Evolutionary conservation across 2,797 vertebrate species (phyloP).

Genomic region (Lagodon rhomboides): DNA sequence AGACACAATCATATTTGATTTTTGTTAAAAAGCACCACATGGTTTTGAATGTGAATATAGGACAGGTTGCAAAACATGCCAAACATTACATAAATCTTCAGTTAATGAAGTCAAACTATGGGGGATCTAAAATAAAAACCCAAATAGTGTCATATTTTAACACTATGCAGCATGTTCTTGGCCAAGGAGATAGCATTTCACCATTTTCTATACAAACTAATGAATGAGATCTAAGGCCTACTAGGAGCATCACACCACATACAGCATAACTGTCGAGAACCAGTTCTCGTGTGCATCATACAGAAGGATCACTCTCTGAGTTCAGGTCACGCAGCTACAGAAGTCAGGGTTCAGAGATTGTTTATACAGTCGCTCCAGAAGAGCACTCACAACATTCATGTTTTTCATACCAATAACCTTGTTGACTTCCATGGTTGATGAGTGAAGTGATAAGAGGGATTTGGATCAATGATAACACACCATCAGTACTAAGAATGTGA

Average conservation of each 20-base stretch:
- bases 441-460: conserved; percentile 8
- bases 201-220: conserved; percentile 41
- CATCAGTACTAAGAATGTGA: conserved; percentile 9
- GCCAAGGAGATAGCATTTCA: conserved; percentile 42
- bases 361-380: conserved; percentile 31
- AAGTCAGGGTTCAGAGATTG: conserved; percentile 37
- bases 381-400: conserved; percentile 53
- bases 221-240: conserved; percentile 60
- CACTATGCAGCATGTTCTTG: conserved; percentile 59
- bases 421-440: conserved; percentile 8
- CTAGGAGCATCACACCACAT: conserved; percentile 56
- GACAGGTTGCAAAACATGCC: conserved; percentile 42
- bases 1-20: conserved; percentile 54
- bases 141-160: conserved; percentile 27
- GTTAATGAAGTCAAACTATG: conserved; percentile 38
- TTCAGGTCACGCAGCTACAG: conserved; percentile 49
- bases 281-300: conserved; percentile 46
- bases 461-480: conserved; percentile 19
- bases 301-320: conserved; percentile 38
- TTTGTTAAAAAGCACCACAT: conserved; percentile 47
- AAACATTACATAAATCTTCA: conserved; percentile 32
- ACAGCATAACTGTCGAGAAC: conserved; percentile 41
- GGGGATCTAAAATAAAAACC: conserved; percentile 36
- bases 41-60: neutral
- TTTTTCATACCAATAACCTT: conserved; percentile 36